phyloP scores from a whole-genome alignment of 2,888 invertebrate genomes.

The Petrolisthes manimaculis region DNA sequence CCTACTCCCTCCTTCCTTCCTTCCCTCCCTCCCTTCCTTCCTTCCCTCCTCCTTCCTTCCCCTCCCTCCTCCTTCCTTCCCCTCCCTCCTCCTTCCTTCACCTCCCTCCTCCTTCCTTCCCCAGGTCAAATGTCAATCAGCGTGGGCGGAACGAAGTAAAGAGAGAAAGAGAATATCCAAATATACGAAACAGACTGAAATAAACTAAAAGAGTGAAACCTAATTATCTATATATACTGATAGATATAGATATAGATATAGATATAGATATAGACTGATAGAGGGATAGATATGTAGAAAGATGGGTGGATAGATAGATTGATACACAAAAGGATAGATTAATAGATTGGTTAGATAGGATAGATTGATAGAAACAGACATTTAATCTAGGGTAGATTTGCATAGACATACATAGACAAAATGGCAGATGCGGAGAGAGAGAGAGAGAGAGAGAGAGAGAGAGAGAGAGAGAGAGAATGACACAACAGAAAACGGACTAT shows the following conservation, averaged over 20 bases:
- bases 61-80: too few relatives aligned
- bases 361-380: neutral
- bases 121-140: neutral
- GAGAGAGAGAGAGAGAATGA: neutral
- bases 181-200: neutral
- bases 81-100: too few relatives aligned
- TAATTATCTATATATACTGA: too few relatives aligned
- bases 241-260: neutral
- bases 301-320: neutral
- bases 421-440: neutral
- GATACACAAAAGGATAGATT: neutral
- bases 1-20: neutral
- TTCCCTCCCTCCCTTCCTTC: neutral
- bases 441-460: neutral
- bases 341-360: neutral
- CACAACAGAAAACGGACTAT: neutral
- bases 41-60: neutral
- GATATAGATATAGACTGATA: neutral
- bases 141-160: constrained; percentile 4
- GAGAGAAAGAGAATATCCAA: neutral
- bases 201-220: neutral
- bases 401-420: neutral
- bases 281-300: neutral
- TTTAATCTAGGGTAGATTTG: neutral
- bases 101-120: neutral